These are phyloP conservation scores for Erinaceus europaeus DNA, from an alignment of 2,113 vertebrate genomes.

Conservation along the genomic window DNA sequence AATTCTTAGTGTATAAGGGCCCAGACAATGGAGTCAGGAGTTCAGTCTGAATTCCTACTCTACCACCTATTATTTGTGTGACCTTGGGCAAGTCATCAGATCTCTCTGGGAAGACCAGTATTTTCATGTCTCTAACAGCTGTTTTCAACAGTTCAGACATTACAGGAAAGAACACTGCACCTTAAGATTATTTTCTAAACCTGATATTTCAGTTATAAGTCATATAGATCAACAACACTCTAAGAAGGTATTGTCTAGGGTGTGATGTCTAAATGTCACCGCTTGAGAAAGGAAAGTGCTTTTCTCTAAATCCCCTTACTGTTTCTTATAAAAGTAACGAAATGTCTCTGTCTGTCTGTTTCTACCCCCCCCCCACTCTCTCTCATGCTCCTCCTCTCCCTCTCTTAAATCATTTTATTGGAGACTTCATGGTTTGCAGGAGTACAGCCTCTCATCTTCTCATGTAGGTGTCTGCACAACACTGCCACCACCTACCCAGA, in stretches of 20 bases:
- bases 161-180: neutral
- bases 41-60: neutral
- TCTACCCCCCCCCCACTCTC: too few species aligned
- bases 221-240: neutral
- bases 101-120: neutral
- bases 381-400: too few species aligned
- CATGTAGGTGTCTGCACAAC: too few species aligned
- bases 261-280: neutral
- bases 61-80: neutral
- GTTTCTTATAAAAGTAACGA: too few species aligned
- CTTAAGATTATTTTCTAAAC: neutral
- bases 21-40: neutral
- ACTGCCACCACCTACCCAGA: too few species aligned
- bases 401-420: too few species aligned
- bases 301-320: neutral
- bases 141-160: neutral
- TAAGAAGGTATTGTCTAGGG: constrained; percentile 1
- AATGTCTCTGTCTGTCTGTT: too few species aligned
- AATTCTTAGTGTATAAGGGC: neutral
- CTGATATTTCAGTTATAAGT: neutral
- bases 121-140: neutral
- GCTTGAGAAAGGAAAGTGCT: neutral
- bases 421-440: too few species aligned
- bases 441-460: too few species aligned
- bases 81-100: neutral